Conservation (phyloP, 53 echinoderm and acorn worm species). For the Crossaster papposus region DNA sequence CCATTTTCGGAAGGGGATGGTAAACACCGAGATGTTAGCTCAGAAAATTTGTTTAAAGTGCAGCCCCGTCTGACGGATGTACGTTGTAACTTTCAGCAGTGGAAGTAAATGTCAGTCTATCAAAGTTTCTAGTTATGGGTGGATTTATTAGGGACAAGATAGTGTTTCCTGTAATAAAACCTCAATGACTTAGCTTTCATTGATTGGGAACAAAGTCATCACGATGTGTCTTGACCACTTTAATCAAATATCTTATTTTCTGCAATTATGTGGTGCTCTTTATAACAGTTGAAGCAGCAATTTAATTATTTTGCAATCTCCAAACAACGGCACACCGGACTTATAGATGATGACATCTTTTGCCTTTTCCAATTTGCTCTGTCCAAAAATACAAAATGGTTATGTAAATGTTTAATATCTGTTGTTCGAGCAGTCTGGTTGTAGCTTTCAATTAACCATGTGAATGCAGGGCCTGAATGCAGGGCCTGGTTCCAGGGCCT, state of each 20-base stretch:
- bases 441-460: neutral
- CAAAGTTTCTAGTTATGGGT: neutral
- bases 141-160: neutral
- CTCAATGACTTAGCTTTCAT: neutral
- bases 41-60: neutral
- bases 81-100: neutral
- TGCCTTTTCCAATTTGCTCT: neutral
- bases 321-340: neutral
- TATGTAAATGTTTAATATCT: neutral
- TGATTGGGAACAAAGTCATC: neutral
- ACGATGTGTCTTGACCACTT: neutral
- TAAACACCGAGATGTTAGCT: neutral
- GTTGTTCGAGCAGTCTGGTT: neutral
- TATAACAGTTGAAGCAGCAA: neutral
- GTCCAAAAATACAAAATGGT: neutral
- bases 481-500: neutral
- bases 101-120: neutral
- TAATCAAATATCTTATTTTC: neutral
- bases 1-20: neutral
- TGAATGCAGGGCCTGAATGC: neutral
- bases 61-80: neutral
- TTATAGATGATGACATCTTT: neutral
- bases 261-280: neutral
- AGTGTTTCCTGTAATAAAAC: neutral
- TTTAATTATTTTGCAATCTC: constrained; percentile 15